Percentiles rank a stretch among this genome's conserved stretches.
These are phyloP conservation scores for Scytalopus superciliaris DNA, from an alignment of 2,113 vertebrate species.

Conservation along the genomic window DNA sequence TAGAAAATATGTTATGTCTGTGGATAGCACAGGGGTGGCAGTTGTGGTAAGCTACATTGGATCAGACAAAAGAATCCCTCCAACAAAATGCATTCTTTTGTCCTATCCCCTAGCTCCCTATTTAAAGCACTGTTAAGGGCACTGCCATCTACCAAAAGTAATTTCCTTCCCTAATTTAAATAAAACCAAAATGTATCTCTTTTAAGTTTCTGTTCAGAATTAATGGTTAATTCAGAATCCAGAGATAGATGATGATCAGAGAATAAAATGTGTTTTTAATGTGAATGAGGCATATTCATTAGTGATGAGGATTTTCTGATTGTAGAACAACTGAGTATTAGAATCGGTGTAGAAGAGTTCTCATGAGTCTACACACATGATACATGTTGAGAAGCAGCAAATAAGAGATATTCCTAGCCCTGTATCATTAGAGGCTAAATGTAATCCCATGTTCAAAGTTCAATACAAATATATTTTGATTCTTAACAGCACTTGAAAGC, in stretches of 20 bases:
- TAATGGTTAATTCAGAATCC: not conserved
- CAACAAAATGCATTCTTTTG: not conserved
- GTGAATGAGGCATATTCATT: not conserved
- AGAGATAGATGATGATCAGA: not conserved
- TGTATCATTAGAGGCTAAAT: not conserved
- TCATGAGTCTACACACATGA: not conserved
- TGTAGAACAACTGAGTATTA: not conserved
- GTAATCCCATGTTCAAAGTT: not conserved
- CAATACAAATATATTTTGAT: not conserved
- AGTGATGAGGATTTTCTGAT: not conserved
- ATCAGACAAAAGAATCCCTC: not conserved
- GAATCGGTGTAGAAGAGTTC: not conserved
- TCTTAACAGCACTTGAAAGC: not conserved
- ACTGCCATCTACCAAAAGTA: not conserved
- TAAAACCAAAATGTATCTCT: not conserved
- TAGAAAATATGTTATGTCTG: not conserved
- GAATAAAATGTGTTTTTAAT: not conserved
- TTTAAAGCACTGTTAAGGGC: not conserved
- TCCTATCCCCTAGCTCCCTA: not conserved
- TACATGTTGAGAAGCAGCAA: not conserved
- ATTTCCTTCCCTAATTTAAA: rapidly evolving
- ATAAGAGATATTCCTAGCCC: not conserved
- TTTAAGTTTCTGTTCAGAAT: not conserved
- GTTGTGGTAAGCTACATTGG: not conserved
- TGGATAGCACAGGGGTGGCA: not conserved